Evolutionary conservation across 64 coral and sea anemone genomes (phyloP).

Genomic region (Actinia tenebrosa): DNA sequence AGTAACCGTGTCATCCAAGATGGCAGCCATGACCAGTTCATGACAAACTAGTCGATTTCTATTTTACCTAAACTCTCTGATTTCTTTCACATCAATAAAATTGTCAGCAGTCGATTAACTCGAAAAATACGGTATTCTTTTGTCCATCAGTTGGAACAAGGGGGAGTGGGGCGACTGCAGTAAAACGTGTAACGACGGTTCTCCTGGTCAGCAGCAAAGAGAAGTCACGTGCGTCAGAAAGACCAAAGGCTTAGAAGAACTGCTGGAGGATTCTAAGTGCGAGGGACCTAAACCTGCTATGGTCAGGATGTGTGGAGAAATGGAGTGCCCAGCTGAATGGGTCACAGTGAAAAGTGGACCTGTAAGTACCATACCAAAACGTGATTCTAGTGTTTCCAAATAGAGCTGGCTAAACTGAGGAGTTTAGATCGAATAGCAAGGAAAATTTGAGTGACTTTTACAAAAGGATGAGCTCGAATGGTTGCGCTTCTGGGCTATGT

Average conservation of each 20-base stretch:
- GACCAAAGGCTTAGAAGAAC: constrained; percentile 32
- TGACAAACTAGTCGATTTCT: no score
- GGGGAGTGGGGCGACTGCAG: constrained; percentile 38
- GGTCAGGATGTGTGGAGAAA: constrained; percentile 17
- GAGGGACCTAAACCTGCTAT: constrained; percentile 26
- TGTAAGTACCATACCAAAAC: constrained; percentile 1
- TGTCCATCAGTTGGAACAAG: constrained; percentile 19
- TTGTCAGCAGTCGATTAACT: no score
- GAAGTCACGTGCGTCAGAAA: constrained; percentile 34
- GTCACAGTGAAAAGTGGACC: constrained; percentile 22
- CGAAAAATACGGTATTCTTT: not conserved
- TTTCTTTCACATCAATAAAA: no score
- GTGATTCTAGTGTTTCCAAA: not conserved
- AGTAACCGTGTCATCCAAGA: no score
- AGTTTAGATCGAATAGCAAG: no score
- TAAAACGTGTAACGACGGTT: constrained; percentile 56
- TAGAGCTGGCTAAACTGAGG: not conserved
- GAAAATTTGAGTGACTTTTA: no score
- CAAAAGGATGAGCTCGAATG: no score
- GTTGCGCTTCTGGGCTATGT: no score
- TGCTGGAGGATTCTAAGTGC: constrained; percentile 25
- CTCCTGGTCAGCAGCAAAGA: constrained; percentile 31
- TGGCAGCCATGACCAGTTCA: no score
- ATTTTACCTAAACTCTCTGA: no score
- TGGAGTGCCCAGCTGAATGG: constrained; percentile 47